These are phyloP conservation scores for Lepisosteus oculatus DNA, from an alignment of 2,113 vertebrate species.

Conservation along the genomic window DNA sequence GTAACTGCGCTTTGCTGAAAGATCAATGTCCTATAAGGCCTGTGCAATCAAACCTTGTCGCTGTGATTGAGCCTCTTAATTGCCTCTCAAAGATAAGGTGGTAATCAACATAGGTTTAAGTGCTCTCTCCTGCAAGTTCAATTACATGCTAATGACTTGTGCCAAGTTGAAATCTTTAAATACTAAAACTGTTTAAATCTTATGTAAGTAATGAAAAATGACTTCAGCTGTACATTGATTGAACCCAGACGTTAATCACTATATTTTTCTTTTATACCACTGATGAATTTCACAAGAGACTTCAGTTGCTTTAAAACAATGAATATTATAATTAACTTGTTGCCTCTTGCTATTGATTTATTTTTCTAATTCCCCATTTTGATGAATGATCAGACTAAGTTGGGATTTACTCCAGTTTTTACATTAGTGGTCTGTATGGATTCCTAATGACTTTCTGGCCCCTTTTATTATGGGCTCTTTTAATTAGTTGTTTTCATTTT, in stretches of 20 bases:
- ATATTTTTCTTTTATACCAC: slow-evolving; percentile 58
- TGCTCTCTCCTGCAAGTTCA: slow-evolving; percentile 82
- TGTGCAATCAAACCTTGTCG: slow-evolving; percentile 73
- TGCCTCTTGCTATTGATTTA: slow-evolving; percentile 43
- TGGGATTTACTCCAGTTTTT: not conserved
- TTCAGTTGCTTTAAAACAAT: slow-evolving; percentile 54
- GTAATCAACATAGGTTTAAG: slow-evolving; percentile 87
- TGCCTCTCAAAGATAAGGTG: slow-evolving; percentile 84
- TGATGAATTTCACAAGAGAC: slow-evolving; percentile 9
- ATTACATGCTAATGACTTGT: slow-evolving; percentile 84
- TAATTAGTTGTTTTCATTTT: not conserved
- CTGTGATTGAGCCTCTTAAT: slow-evolving; percentile 85
- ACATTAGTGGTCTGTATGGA: not conserved
- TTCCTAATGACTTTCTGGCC: not conserved
- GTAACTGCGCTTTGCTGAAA: slow-evolving; percentile 70
- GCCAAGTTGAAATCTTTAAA: slow-evolving; percentile 92
- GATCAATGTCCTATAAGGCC: slow-evolving; percentile 87
- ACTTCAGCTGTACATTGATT: slow-evolving; percentile 66
- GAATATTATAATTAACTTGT: slow-evolving; percentile 52
- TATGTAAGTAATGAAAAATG: slow-evolving; percentile 82
- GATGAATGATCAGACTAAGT: not conserved
- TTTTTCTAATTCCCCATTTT: slow-evolving; percentile 10
- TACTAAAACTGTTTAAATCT: slow-evolving; percentile 90
- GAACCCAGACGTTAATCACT: slow-evolving; percentile 66
- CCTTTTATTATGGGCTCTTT: not conserved